Base-by-base conservation (phyloP, 2,888 invertebrate species). In the Sturmia bella region DNA sequence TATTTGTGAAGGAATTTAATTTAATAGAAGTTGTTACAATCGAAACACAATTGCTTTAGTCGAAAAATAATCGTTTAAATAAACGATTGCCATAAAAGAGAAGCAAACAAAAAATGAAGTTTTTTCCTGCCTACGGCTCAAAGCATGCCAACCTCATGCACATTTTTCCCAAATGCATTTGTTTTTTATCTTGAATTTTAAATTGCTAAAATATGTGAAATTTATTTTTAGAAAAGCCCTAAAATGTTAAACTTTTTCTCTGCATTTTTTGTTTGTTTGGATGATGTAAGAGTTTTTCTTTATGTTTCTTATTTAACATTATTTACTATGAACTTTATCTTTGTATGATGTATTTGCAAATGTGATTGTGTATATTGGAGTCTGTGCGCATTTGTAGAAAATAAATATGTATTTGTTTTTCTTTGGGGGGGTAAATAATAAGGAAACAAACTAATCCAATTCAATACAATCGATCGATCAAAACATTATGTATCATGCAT, bases 401-500 rank as follows among this genome's bases (percentile, higher is more conserved):
- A 61, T 63, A 69, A 69, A 68, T 68, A 66, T 66, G 59, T 54
- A 61, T 76, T 68, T 59, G 21, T 57, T 37, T 17, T 19, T 54
- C 19, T 66, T 48, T 56, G n/a, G n/a, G n/a, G n/a, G n/a, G n/a
- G 45, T 39, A 17, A 32, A 17, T 19, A n/a, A 54, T 54, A 61
- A 27, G 9, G 19, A 74, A 70, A 59, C 13, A 54, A 69, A 69
- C 63, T 73, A 54, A 52, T 66, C 13, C 61, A 68, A 52, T 56
- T 12, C 56, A 54, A 70, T 80, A 70, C 80, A 75, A 85, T 83
- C 83, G 84, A 85, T 84, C 82, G 83, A 84, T 85, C 83, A 85
- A 84, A 84, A 84, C 56, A 21, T 32, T 54, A 64, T 43, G 52
- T 66, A 68, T 57, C 48, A 56, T 19, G 37, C 52, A 69, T 64